phyloP scores from a whole-genome alignment of 2,888 invertebrate genomes.

The Brachyopa scutellaris region DNA sequence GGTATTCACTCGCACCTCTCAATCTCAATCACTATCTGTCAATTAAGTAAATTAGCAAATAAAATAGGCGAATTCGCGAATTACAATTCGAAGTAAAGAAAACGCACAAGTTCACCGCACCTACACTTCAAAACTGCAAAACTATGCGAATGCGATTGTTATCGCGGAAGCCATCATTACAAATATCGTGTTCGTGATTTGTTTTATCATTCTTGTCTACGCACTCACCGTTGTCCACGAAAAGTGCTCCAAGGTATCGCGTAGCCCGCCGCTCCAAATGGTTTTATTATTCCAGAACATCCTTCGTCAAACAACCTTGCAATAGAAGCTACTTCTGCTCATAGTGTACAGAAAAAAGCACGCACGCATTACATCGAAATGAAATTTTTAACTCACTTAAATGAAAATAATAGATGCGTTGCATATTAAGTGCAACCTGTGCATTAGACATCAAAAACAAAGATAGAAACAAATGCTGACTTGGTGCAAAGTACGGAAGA shows the following conservation, averaged over 20 bases:
- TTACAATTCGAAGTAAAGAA: constrained; percentile 6
- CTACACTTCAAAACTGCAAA: constrained; percentile 43
- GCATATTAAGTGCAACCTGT: constrained; percentile 32
- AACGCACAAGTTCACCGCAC: constrained; percentile 30
- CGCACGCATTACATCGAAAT: constrained; percentile 50
- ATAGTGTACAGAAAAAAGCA: not conserved
- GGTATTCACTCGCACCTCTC: too few species aligned
- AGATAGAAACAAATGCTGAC: not conserved
- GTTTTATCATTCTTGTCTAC: constrained; percentile 64
- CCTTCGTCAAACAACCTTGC: constrained; percentile 52
- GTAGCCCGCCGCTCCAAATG: constrained; percentile 15
- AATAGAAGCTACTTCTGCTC: constrained; percentile 27
- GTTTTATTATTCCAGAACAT: constrained; percentile 55
- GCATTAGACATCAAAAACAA: not conserved
- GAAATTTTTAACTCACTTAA: constrained; percentile 44
- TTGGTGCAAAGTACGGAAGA: too few species aligned
- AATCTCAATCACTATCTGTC: constrained; percentile 23
- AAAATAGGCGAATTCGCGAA: constrained; percentile 17
- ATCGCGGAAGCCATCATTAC: constrained; percentile 51
- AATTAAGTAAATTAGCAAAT: not conserved
- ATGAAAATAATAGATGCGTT: constrained; percentile 28
- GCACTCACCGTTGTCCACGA: constrained; percentile 20
- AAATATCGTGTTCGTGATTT: constrained; percentile 51
- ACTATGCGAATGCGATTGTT: constrained; percentile 62
- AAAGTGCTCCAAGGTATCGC: not conserved